A percentile compares a stretch with the other conserved stretches of the same genome.
Conservation (phyloP, 1,140 invertebrate genomes). For the Zaprionus capensis region DNA sequence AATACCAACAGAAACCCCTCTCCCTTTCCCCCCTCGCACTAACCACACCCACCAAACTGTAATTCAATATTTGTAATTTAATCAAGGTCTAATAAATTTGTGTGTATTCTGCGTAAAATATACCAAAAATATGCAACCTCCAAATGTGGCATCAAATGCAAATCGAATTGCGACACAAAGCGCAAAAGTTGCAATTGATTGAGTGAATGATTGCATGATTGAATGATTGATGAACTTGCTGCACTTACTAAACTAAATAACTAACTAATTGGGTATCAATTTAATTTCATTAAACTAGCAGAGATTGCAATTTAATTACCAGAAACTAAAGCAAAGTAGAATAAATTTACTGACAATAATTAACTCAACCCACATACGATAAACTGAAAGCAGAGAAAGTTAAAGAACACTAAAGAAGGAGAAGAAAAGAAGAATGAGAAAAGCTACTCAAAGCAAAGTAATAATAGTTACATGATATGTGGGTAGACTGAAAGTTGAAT, state of each 20-base stretch:
- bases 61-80: conserved; percentile 23
- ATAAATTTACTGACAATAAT: too few species aligned
- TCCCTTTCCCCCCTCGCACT: neutral
- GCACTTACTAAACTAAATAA: neutral
- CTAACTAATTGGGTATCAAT: neutral
- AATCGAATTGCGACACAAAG: conserved; percentile 10
- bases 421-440: too few species aligned
- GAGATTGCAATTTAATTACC: neutral
- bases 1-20: neutral
- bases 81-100: conserved; percentile 20
- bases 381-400: too few species aligned
- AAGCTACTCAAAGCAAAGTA: neutral
- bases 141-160: neutral
- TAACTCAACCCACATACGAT: too few species aligned
- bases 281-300: neutral
- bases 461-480: neutral
- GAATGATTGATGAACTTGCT: neutral
- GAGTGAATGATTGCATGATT: neutral
- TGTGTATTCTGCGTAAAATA: neutral
- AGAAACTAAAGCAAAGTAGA: too few species aligned
- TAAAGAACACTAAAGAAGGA: too few species aligned
- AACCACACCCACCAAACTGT: neutral
- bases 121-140: neutral
- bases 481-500: neutral
- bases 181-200: neutral